Evolutionary conservation across 2,113 vertebrate genomes (phyloP).

Genomic region (Notothenia coriiceps): DNA sequence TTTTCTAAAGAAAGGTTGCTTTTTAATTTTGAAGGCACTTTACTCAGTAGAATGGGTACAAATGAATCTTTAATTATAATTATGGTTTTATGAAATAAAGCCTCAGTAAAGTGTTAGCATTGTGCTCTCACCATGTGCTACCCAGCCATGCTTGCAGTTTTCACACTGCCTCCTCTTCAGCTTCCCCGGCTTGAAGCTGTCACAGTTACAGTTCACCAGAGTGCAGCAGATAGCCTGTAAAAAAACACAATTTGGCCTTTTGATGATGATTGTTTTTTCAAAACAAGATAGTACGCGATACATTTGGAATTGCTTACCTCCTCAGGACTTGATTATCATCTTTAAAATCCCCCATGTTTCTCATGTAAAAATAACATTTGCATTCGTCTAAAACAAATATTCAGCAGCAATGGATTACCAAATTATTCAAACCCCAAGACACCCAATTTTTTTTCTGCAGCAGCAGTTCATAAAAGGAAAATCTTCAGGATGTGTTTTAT

Average conservation of each 20-base stretch:
- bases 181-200: constrained; percentile 94
- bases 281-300: not conserved
- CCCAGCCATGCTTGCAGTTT: constrained; percentile 97
- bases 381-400: not conserved
- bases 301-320: not conserved
- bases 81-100: not conserved
- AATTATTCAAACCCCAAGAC: not conserved
- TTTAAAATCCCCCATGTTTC: not conserved
- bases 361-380: too few relatives aligned
- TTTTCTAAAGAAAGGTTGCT: not conserved
- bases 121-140: constrained; percentile 91
- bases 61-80: not conserved
- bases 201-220: constrained; percentile 94
- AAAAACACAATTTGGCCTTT: not conserved
- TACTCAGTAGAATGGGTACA: too few relatives aligned
- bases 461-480: not conserved
- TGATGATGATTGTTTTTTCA: not conserved
- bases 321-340: not conserved
- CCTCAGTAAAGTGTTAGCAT: not conserved
- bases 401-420: not conserved
- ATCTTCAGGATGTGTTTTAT: not conserved
- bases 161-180: constrained; percentile 96
- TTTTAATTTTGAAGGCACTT: not conserved
- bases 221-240: constrained; percentile 94
- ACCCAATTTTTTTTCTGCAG: not conserved